phyloP scores from a whole-genome alignment of 2,888 invertebrate genomes.

The Euplagia quadripunctaria region DNA sequence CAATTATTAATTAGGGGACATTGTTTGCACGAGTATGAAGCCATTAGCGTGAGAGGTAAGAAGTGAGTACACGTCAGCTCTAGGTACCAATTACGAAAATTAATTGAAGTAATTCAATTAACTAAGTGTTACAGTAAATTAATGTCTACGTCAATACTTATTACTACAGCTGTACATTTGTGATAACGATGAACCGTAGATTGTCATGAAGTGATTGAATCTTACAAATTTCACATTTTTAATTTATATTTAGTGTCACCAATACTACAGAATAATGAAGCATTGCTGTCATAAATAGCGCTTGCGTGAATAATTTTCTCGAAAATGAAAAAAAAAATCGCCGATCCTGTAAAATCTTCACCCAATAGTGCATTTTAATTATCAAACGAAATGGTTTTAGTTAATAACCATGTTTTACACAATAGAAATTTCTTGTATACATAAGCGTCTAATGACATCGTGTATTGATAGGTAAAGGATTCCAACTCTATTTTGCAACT shows the following conservation, averaged over 20 bases:
- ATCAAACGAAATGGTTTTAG: too few relatives aligned
- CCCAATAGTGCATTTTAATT: too few relatives aligned
- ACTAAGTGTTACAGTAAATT: slow-evolving; percentile 42
- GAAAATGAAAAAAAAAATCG: too few relatives aligned
- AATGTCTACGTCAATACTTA: slow-evolving; percentile 12
- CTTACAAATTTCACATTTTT: not conserved
- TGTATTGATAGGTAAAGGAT: too few relatives aligned
- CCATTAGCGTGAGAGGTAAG: slow-evolving; percentile 46
- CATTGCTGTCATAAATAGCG: not conserved
- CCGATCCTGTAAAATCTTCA: too few relatives aligned
- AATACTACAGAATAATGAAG: not conserved
- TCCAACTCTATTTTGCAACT: too few relatives aligned
- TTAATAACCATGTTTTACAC: too few relatives aligned
- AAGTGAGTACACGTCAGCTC: slow-evolving; percentile 29
- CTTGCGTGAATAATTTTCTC: too few relatives aligned
- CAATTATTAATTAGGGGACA: slow-evolving; percentile 13
- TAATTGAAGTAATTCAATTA: slow-evolving; percentile 51
- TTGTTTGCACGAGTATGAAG: slow-evolving; percentile 39
- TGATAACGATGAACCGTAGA: not conserved
- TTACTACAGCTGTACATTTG: not conserved
- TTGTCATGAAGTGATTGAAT: not conserved
- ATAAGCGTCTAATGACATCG: too few relatives aligned
- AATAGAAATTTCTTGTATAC: too few relatives aligned
- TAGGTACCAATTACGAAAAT: slow-evolving; percentile 45
- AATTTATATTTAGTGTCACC: not conserved